Evolutionary conservation across 2,888 invertebrate genomes (phyloP).

Genomic region (Cloeon dipterum): DNA sequence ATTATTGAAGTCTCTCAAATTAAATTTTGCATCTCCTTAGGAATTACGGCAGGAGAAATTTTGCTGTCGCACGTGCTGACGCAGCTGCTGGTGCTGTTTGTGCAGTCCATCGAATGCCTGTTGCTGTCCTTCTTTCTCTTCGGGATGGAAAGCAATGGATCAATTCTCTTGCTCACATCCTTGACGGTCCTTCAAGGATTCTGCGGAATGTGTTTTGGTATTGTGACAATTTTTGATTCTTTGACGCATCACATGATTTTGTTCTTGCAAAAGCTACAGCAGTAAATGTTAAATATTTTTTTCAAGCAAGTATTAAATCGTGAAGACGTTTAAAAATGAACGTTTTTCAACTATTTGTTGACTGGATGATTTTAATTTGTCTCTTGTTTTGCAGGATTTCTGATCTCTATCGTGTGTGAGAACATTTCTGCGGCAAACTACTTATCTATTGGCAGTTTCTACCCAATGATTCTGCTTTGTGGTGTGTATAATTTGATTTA

Average conservation of each 20-base stretch:
- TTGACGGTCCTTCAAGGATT: slow-evolving; percentile 44
- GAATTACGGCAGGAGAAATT: slow-evolving; percentile 59
- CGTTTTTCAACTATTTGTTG: too few relatives aligned
- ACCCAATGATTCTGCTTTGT: slow-evolving; percentile 67
- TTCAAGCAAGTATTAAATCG: too few relatives aligned
- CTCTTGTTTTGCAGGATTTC: slow-evolving; percentile 30
- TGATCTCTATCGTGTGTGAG: slow-evolving; percentile 55
- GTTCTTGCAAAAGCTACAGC: too few relatives aligned
- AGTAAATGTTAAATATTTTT: too few relatives aligned
- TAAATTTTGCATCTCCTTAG: slow-evolving; percentile 12
- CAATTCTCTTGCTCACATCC: slow-evolving; percentile 29
- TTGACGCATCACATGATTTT: too few relatives aligned
- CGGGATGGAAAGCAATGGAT: slow-evolving; percentile 35
- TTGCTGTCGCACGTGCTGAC: slow-evolving; percentile 55
- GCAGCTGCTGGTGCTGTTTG: slow-evolving; percentile 44
- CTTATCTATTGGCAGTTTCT: slow-evolving; percentile 71
- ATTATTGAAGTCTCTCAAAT: too few relatives aligned
- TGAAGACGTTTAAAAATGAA: too few relatives aligned
- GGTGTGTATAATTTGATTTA: slow-evolving; percentile 33
- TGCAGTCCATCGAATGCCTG: slow-evolving; percentile 41
- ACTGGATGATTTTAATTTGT: neutral
- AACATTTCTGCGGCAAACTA: slow-evolving; percentile 66
- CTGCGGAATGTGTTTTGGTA: slow-evolving; percentile 66
- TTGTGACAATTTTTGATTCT: too few relatives aligned
- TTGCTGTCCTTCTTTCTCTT: slow-evolving; percentile 34